These are phyloP conservation scores for Ametastegia equiseti DNA, from an alignment of 2,888 invertebrate genomes.

Conservation along the genomic window DNA sequence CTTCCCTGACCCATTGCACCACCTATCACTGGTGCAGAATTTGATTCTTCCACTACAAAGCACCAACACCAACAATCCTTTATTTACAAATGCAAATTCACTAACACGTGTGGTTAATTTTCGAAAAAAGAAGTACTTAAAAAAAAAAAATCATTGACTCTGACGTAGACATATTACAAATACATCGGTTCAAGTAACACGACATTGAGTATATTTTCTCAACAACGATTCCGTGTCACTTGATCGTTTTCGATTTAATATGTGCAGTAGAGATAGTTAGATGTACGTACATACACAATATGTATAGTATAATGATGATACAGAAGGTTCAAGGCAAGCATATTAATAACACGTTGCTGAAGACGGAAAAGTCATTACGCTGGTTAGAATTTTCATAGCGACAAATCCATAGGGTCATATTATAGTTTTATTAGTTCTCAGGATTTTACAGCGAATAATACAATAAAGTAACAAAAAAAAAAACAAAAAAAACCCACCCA, in stretches of 20 bases:
- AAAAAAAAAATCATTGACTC: too few relatives aligned
- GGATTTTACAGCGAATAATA: too few relatives aligned
- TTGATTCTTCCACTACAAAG: conserved; percentile 74
- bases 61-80: conserved; percentile 8
- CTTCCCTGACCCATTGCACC: conserved; percentile 63
- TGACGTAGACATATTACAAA: too few relatives aligned
- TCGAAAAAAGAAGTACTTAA: not conserved
- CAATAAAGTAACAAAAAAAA: too few relatives aligned
- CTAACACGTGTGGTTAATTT: not conserved
- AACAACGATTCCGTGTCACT: not conserved
- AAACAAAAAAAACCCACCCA: too few relatives aligned
- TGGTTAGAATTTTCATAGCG: too few relatives aligned
- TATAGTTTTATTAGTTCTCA: too few relatives aligned
- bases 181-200: too few relatives aligned
- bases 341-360: not conserved
- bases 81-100: not conserved
- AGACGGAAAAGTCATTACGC: not conserved
- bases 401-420: too few relatives aligned
- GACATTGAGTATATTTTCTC: not conserved
- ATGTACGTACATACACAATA: not conserved
- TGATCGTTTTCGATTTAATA: not conserved
- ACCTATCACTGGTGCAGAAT: conserved; percentile 72
- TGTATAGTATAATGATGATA: not conserved
- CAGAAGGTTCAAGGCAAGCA: not conserved
- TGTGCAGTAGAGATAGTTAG: too few relatives aligned